Base-by-base conservation (phyloP, 1,140 invertebrate genomes). In the Trachelipus rathkii region DNA sequence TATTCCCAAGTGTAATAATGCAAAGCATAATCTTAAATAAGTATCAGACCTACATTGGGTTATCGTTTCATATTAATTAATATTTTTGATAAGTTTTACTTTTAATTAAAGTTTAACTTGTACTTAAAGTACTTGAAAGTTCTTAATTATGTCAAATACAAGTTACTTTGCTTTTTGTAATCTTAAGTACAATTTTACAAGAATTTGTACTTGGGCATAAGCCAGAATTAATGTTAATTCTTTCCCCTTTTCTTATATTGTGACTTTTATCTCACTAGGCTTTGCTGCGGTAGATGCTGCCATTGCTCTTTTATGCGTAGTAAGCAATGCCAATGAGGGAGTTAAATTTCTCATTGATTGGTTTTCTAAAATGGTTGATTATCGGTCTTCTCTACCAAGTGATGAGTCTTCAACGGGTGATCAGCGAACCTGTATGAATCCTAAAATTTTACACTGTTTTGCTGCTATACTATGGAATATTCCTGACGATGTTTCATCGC, bases 401-500 rank as follows among this genome's bases (percentile, higher is more conserved):
- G 50, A 60, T 13, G 50, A 19, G 50, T 15, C 50, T 60, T 33
- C 33, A 6, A 33, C 33, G 1, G 6, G 33, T 33, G 33, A 33
- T 33, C 77, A 83, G 15, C 85, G 84, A 72, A 84, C 84, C 46
- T 73, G 84, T 73, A 82, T 83, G 81, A 86, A 82, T 79, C 85
- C 84, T 43, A 85, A 87, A 46, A 86, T 90, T 79, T 86, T 92
- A 66, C 90, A 91, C 75, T 91, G 90, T 78, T 88, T 92, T 71
- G 90, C 92, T 19, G 90, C 93, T 45, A 91, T 95, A 19, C 85
- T 96, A 77, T 95, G 94, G 93, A 89, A 90, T 74, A 82, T 86
- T 82, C 85, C 86, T 24, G 90, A 91, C 24, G 87, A 91, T 83
- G 83, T 92, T n/a, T 85, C 89, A 46, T 85, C 86, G 19, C 83